These are phyloP conservation scores for Nomada hirtipes DNA, from an alignment of 2,888 invertebrate species.

Conservation along the genomic window DNA sequence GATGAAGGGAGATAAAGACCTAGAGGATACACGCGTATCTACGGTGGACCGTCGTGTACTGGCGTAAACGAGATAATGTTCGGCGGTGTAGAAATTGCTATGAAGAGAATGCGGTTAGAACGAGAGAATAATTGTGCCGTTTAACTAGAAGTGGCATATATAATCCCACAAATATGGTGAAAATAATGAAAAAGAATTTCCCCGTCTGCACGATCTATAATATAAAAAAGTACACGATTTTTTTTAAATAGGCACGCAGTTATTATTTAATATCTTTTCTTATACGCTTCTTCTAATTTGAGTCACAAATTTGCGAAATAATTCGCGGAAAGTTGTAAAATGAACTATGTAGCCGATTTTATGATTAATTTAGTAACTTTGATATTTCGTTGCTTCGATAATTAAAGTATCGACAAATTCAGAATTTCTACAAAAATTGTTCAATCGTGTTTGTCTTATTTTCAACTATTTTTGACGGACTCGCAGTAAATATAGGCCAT, in stretches of 20 bases:
- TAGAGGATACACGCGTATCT: slow-evolving; percentile 36
- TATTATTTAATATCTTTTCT: no score
- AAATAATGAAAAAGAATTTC: no score
- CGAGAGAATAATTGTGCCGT: not conserved
- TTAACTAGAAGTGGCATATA: not conserved
- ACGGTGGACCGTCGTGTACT: slow-evolving; percentile 14
- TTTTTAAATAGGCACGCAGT: no score
- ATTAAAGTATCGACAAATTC: not conserved
- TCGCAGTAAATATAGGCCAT: slow-evolving; percentile 28
- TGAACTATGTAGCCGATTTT: no score
- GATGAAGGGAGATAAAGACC: slow-evolving; percentile 60
- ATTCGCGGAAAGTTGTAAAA: no score
- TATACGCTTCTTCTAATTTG: no score
- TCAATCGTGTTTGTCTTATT: not conserved
- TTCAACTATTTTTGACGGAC: slow-evolving; percentile 33
- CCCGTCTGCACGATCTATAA: no score
- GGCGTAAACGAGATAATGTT: slow-evolving; percentile 36
- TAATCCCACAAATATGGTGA: not conserved
- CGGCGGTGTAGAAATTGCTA: not conserved
- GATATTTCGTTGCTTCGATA: not conserved
- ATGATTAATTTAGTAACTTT: not conserved
- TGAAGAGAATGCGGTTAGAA: not conserved
- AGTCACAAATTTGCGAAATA: no score
- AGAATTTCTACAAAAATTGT: not conserved
- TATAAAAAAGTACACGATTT: no score